Conservation (phyloP, 2,888 invertebrate genomes). For the Chrysolina americana region DNA sequence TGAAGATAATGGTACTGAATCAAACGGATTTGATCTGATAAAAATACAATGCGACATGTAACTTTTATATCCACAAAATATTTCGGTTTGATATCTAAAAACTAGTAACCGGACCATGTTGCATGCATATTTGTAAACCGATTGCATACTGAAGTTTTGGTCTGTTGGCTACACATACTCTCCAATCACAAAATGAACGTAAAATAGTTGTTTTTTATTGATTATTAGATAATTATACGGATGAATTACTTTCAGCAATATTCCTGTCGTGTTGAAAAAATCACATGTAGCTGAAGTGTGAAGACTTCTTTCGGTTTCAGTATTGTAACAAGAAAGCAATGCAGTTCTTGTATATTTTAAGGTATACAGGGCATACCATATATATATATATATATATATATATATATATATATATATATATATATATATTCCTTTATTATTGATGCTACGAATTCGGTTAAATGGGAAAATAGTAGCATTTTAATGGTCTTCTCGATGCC, state of each 20-base stretch:
- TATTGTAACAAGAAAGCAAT: no score
- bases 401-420: no score
- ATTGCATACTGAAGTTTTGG: constrained; percentile 1
- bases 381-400: no score
- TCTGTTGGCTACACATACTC: not conserved
- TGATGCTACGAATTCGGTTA: no score
- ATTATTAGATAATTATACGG: not conserved
- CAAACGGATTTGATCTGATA: not conserved
- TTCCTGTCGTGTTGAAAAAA: not conserved
- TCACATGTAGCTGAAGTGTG: no score
- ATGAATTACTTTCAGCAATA: not conserved
- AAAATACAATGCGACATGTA: not conserved
- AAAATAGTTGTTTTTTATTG: not conserved
- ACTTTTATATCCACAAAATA: not conserved
- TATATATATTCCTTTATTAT: no score
- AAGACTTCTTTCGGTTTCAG: no score
- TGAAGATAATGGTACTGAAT: not conserved
- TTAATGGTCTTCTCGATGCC: no score
- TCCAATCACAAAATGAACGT: not conserved
- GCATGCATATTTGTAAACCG: not conserved
- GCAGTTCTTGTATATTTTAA: no score
- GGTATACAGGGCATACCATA: no score
- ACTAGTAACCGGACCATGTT: not conserved
- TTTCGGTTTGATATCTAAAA: not conserved
- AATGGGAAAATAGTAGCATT: no score